Base-by-base conservation (phyloP, 2,113 vertebrate species). In the Boleophthalmus pectinirostris region DNA sequence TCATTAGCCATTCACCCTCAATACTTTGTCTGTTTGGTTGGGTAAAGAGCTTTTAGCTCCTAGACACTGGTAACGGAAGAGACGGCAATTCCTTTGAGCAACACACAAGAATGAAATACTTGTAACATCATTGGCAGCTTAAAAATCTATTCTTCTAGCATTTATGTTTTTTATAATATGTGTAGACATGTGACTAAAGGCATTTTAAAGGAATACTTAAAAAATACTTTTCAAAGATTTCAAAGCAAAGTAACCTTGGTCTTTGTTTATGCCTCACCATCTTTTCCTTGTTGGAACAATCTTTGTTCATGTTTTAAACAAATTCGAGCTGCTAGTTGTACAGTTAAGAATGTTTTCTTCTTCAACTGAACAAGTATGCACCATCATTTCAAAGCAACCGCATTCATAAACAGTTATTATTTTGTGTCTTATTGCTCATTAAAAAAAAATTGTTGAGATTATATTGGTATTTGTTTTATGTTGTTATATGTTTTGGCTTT, bases 31-130 rank as follows among this genome's bases (percentile, higher is more conserved):
- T 87, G 21, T 85, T 85, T 86, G 74, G 82, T 83, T 79, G 72
- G 78, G 87, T 90, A 85, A 84, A 85, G 69, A 80, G 73, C 71
- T 64, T 88, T 85, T 80, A 85, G 82, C 63, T 77, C 49, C 68
- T 0, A 33, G 68, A 82, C 77, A 74, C 69, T 65, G 13, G 46
- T 3, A 20, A 11, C 51, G 66, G 71, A 35, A 45, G 29, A 77
- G 14, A 82, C 15, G 45, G 69, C 71, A 71, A 49, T 75, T 56
- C 78, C 80, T 82, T 68, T 14, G 24, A 85, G 78, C 66, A 60
- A 25, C 33, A 61, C 45, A 47, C 75, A 66, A 24, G 43, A 45
- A 5, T 45, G 24, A 53, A 54, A 75, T 47, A 63, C 9, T 68
- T 35, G 5, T 13, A 29, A 74, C 70, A 66, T 60, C 66, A 33